Percentiles rank a stretch among this genome's conserved stretches.
These are phyloP conservation scores for Steatocranus sp. DNA, from an alignment of 2,797 vertebrate genomes.

Conservation along the genomic window DNA sequence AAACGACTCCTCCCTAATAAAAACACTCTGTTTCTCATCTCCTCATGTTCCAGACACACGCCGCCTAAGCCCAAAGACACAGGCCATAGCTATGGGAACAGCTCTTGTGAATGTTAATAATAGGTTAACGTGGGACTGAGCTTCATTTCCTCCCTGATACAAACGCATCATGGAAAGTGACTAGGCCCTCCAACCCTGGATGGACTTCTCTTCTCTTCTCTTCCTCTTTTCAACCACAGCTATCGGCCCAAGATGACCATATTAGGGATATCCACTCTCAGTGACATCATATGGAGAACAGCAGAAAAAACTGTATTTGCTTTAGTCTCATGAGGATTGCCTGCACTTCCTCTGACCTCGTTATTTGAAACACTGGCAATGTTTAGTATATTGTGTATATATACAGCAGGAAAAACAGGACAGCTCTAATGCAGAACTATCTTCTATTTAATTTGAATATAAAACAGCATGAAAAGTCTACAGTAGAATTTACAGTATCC, in stretches of 20 bases:
- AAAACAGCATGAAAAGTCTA: not conserved
- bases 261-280: not conserved
- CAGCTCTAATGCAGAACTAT: not conserved
- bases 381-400: not conserved
- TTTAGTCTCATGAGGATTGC: not conserved
- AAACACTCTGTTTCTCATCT: slow-evolving; percentile 73
- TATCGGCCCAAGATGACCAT: not conserved
- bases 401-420: not conserved
- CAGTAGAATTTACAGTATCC: not conserved
- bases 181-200: slow-evolving; percentile 7
- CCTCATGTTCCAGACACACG: slow-evolving; percentile 60
- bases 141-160: slow-evolving; percentile 37
- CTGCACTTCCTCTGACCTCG: not conserved
- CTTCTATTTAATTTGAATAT: not conserved
- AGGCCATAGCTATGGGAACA: slow-evolving; percentile 47
- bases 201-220: not conserved
- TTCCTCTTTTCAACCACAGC: not conserved
- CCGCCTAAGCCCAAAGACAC: slow-evolving; percentile 52
- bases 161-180: slow-evolving; percentile 51
- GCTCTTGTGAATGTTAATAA: slow-evolving; percentile 52
- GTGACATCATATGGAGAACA: not conserved
- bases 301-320: not conserved
- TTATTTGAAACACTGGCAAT: not conserved
- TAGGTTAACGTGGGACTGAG: slow-evolving; percentile 37
- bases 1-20: slow-evolving; percentile 72